Base-by-base conservation (phyloP, 2,888 invertebrate species). In the Dilophus febrilis region DNA sequence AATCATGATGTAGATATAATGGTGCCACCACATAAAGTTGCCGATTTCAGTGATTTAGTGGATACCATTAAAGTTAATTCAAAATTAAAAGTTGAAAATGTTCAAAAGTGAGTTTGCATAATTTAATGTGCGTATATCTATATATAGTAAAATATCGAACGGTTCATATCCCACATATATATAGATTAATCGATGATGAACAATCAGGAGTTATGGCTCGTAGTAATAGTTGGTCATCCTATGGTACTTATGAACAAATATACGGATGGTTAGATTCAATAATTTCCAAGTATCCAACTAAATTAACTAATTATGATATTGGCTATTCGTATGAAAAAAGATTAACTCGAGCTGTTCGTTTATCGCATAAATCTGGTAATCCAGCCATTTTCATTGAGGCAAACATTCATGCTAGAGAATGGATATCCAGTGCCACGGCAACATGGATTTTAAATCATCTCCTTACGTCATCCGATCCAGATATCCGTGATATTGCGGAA, bases 381-480 rank as follows among this genome's bases (percentile, higher is more conserved):
- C 63, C 69, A 42, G 66, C 65, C 14, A 70, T 72, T 11, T 74
- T 77, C 57, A 64, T 77, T 12, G 78, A 78, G 61, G 70, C 70
- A 30, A 75, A 74, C 37, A 71, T 74, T 29, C 74, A 74, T 50
- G 63, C 74, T 1, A 64, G 79, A 32, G 81, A 82, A 60, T 81
- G 81, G 81, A 77, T 81, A 18, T 69, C 77, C 0, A 75, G 78
- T 1, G 77, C 80, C 0, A 72, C 74, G 0, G 72, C 73, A 0
- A 71, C 76, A 0, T 79, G 72, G 61, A 68, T 83, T 37, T 71
- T 84, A 19, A 74, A 81, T 47, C 67, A 79, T 54, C 58, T 84
- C 13, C 56, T 83, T n/a, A 74, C 70, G 1, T 76, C 74, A 31
- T 52, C 53, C 2, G 67, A 77, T 45, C 48, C 65, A 2, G 61